Percentiles rank a stretch among this genome's conserved stretches.
Conservation (phyloP, 2,888 invertebrate species). For the Stenodema calcarata region DNA sequence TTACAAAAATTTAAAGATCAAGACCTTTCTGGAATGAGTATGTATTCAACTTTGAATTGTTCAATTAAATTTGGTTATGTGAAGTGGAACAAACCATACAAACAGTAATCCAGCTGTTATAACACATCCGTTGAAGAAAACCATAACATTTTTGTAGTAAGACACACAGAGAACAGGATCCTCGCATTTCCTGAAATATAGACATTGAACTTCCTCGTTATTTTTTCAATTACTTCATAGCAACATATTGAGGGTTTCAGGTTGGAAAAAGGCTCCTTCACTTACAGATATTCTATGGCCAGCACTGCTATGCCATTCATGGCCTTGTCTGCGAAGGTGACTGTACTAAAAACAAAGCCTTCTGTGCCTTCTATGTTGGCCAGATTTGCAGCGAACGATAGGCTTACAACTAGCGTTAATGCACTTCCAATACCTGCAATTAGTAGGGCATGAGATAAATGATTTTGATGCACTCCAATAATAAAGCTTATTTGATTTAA, state of each 20-base stretch:
- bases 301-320: constrained; percentile 86
- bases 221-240: no score
- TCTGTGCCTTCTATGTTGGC: constrained; percentile 82
- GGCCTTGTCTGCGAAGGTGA: constrained; percentile 92
- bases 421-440: constrained; percentile 78
- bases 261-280: no score
- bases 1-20: neutral
- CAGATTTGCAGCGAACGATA: constrained; percentile 86
- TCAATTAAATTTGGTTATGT: neutral
- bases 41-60: neutral
- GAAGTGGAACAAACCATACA: neutral
- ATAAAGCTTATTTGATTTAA: neutral
- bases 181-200: constrained; percentile 4
- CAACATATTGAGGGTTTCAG: no score
- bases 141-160: constrained; percentile 23
- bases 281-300: constrained; percentile 78
- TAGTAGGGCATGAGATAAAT: neutral
- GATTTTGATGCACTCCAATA: neutral
- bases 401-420: constrained; percentile 82
- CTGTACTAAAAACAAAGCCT: constrained; percentile 89
- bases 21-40: neutral
- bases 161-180: neutral
- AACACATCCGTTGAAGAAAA: constrained; percentile 11
- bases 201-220: no score
- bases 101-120: constrained; percentile 14